Evolutionary conservation across 1,140 invertebrate species (phyloP).

Genomic region (Zaprionus tsacasi): DNA sequence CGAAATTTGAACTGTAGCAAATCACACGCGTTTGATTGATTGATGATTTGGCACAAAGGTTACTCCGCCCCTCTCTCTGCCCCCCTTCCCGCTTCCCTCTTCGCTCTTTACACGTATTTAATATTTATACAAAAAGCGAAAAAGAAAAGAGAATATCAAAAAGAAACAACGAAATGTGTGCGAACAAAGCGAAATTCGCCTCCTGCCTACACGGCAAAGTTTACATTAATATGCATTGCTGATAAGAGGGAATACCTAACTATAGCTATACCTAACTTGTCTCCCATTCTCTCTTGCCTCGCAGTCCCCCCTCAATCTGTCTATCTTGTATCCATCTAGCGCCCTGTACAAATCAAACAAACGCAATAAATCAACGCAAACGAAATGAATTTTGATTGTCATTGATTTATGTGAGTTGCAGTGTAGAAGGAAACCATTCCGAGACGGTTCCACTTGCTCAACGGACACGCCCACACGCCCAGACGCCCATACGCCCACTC

Average conservation of each 20-base stretch:
- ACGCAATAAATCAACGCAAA: constrained; percentile 77
- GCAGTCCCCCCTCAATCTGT: constrained; percentile 6
- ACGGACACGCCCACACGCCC: constrained; percentile 39
- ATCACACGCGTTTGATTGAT: constrained; percentile 81
- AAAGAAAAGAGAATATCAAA: constrained; percentile 18
- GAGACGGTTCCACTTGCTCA: not conserved
- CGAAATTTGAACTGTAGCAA: constrained; percentile 81
- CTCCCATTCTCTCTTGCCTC: not conserved
- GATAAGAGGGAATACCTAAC: constrained; percentile 51
- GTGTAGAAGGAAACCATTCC: constrained; percentile 32
- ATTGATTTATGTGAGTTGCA: constrained; percentile 77
- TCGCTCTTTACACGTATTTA: constrained; percentile 47
- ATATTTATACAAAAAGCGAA: constrained; percentile 55
- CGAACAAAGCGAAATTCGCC: constrained; percentile 16
- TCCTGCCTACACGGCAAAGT: constrained; percentile 42
- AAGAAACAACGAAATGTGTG: constrained; percentile 13
- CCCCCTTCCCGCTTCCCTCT: not conserved
- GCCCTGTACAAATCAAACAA: constrained; percentile 70
- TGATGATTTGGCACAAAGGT: constrained; percentile 75
- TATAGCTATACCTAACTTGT: not conserved
- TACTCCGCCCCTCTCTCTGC: constrained; percentile 1
- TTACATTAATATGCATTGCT: constrained; percentile 77
- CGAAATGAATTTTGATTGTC: constrained; percentile 82
- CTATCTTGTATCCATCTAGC: constrained; percentile 17
- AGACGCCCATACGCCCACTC: constrained; percentile 14